phyloP scores from a whole-genome alignment of 2,797 vertebrate species.

The Diplodus puntazzo region DNA sequence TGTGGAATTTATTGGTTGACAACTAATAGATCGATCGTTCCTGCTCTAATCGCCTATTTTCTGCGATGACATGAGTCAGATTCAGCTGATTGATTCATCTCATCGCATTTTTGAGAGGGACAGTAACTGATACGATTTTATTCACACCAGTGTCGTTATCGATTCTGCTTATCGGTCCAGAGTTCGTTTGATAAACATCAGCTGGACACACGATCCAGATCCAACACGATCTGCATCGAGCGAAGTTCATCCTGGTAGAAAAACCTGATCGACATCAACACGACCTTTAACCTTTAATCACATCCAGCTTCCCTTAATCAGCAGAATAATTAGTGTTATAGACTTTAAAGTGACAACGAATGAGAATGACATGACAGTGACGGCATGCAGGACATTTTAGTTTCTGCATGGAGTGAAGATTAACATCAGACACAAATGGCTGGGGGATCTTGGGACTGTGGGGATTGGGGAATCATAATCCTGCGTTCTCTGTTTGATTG shows the following conservation, averaged over 20 bases:
- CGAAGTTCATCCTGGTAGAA: not conserved
- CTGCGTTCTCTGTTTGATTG: conserved; percentile 51
- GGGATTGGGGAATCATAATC: conserved; percentile 73
- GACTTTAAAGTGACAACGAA: not conserved
- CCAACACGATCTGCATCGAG: not conserved
- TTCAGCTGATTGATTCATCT: not conserved
- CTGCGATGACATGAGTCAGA: not conserved
- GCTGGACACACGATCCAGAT: not conserved
- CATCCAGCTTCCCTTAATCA: not conserved
- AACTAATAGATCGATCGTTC: too few relatives aligned
- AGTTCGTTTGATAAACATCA: conserved; percentile 6
- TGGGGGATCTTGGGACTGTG: conserved; percentile 51
- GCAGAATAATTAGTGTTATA: not conserved
- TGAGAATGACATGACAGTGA: not conserved
- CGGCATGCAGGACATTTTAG: not conserved
- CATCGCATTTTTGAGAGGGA: too few relatives aligned
- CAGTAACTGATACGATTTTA: too few relatives aligned
- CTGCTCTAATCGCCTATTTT: not conserved
- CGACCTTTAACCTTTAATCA: conserved; percentile 4
- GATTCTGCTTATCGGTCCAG: not conserved
- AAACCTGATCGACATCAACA: not conserved
- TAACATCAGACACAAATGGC: conserved; percentile 69
- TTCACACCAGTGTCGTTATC: not conserved
- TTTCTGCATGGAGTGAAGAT: conserved; percentile 65
- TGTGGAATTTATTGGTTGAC: too few relatives aligned